A percentile compares a stretch with the other conserved stretches of the same genome.
Conservation (phyloP, 2,797 vertebrate species). For the Scarus forsteni region DNA sequence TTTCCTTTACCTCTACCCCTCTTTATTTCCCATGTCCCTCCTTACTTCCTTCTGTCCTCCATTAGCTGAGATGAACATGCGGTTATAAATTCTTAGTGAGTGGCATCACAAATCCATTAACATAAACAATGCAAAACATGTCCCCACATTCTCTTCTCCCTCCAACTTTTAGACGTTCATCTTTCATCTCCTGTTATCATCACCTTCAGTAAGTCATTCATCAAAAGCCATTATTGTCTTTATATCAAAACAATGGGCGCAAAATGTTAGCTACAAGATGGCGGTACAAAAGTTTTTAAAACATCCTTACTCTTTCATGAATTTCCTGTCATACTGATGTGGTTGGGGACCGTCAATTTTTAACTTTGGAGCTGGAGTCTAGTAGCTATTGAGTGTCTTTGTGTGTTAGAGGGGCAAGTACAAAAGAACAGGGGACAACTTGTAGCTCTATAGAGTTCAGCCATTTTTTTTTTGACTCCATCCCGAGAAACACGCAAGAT, state of each 20-base stretch:
- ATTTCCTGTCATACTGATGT: not conserved
- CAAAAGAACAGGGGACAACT: too few species aligned
- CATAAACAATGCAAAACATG: constrained; percentile 35
- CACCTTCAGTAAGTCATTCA: constrained; percentile 26
- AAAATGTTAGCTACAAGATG: not conserved
- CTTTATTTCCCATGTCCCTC: not conserved
- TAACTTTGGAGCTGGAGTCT: not conserved
- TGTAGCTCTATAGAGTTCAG: not conserved
- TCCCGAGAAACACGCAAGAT: too few species aligned
- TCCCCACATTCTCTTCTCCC: constrained; percentile 17
- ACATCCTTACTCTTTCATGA: not conserved
- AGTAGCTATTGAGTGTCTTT: not conserved
- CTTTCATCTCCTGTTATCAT: constrained; percentile 33
- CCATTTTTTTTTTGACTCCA: too few species aligned
- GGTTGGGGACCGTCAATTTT: not conserved
- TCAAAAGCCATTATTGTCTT: constrained; percentile 28
- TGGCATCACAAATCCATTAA: constrained; percentile 46
- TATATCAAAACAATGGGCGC: constrained; percentile 16
- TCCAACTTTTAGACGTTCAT: constrained; percentile 2
- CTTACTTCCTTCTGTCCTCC: constrained; percentile 6
- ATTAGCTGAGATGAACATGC: constrained; percentile 31
- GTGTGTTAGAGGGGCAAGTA: not conserved
- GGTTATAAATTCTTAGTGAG: constrained; percentile 25
- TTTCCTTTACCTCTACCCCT: not conserved
- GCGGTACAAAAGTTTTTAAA: constrained; percentile 7